A percentile compares a stretch with the other conserved stretches of the same genome.
Conservation (phyloP, 2,797 vertebrate species). For the Natrix natrix region DNA sequence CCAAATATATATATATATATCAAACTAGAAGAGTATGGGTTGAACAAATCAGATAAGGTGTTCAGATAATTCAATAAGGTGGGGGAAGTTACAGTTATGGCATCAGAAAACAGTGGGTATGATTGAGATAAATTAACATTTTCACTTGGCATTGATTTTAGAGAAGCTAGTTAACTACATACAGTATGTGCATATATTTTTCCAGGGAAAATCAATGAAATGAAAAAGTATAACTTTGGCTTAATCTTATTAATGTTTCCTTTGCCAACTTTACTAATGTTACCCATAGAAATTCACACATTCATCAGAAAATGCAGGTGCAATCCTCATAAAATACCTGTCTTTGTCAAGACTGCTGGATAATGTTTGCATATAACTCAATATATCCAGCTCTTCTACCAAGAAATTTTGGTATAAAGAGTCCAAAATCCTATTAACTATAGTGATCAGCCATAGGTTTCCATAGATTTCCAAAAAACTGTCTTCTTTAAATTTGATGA, state of each 20-base stretch:
- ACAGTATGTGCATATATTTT: not conserved
- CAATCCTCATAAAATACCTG: not conserved
- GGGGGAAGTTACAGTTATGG: not conserved
- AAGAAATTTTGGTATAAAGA: not conserved
- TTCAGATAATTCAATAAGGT: slow-evolving; percentile 17
- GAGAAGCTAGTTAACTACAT: not conserved
- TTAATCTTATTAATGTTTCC: not conserved
- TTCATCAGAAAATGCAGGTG: not conserved
- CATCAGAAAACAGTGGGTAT: not conserved
- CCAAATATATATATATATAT: slow-evolving; percentile 14
- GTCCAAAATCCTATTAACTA: not conserved
- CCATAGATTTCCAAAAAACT: not conserved
- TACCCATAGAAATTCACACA: not conserved
- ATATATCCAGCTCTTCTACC: not conserved
- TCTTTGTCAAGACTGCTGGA: not conserved
- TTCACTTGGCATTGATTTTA: not conserved
- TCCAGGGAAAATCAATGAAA: not conserved
- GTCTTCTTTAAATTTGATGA: not conserved
- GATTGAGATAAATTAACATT: not conserved
- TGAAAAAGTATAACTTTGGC: not conserved
- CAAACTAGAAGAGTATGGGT: slow-evolving; percentile 1
- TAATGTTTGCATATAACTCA: not conserved
- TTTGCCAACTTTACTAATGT: not conserved
- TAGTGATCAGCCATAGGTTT: not conserved
- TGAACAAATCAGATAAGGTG: slow-evolving; percentile 2